Base-by-base conservation (phyloP, 2,113 vertebrate species). In the Elachura formosa region DNA sequence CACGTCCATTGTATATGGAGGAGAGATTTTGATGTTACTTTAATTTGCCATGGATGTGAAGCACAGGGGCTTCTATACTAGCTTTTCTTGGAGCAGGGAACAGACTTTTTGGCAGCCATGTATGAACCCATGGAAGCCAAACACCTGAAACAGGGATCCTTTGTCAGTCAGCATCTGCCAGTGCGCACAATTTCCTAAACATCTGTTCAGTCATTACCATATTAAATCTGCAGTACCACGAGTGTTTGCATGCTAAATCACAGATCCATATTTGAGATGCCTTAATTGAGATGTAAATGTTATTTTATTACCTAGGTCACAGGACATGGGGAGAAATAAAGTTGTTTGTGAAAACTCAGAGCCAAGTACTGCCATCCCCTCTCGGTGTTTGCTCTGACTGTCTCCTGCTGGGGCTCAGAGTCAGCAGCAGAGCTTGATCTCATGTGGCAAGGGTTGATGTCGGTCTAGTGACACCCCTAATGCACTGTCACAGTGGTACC, bases 151-250 rank as follows among this genome's bases (percentile, higher is more conserved):
- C 29, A 26, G 1, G 36, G 74, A 46, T 74, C 36, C 19, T 84
- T 61, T 40, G 34, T 59, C 81, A 81, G 13, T 48, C 33, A 26
- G 43, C n/a, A 11, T 66, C 84, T 67, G 38, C 85, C 69, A 67
- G 82, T 48, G 82, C 85, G 61, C 49, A 56, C 61, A 38, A 67
- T 96, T 96, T 94, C 85, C 94, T 84, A 83, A 89, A 91, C 84
- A 95, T 94, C 93, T 87, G 91, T 84, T 95, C 87, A 59, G 52
- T 88, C 31, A 29, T 80, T 84, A 84, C 83, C 51, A 26, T 61
- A 14, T 93, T 95, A 75, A 73, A 68, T 87, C 85, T 56, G 40
- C 5, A 5, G 62, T 71, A 69, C 58, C 41, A 16, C 79, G 51
- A 69, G 54, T n/a, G 61, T 45, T 51, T 71, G 48, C 67, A 7